A percentile compares a stretch with the other conserved stretches of the same genome.
These are phyloP conservation scores for Vannuccia rotundouncinata DNA, from an alignment of 2,888 invertebrate species.

Conservation along the genomic window DNA sequence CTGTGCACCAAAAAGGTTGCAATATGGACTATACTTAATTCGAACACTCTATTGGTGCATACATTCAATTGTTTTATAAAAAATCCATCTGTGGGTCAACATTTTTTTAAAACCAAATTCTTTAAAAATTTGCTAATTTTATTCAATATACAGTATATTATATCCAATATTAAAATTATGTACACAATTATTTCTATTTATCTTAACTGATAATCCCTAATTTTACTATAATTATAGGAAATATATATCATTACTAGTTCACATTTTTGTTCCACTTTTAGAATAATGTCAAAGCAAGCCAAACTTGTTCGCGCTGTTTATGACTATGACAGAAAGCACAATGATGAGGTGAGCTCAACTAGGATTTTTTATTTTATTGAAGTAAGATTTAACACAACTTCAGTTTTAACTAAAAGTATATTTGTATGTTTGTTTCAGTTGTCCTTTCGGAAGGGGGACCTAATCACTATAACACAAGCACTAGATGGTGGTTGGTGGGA, in stretches of 20 bases:
- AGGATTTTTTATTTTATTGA: background rate
- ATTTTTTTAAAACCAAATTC: too few species aligned
- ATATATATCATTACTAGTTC: background rate
- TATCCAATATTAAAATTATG: too few species aligned
- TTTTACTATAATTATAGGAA: background rate
- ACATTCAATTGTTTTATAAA: too few species aligned
- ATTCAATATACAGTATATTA: too few species aligned
- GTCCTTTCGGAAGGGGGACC: slow-evolving; percentile 87
- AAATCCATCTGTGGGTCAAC: too few species aligned
- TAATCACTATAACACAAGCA: slow-evolving; percentile 88
- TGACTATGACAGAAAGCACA: slow-evolving; percentile 14
- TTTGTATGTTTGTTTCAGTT: slow-evolving; percentile 60
- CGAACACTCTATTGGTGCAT: too few species aligned
- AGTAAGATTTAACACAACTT: background rate
- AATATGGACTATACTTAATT: too few species aligned
- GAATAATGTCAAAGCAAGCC: background rate
- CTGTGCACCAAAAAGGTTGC: too few species aligned
- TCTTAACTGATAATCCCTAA: background rate
- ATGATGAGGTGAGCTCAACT: slow-evolving; percentile 25
- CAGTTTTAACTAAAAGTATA: background rate
- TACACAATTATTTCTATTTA: background rate
- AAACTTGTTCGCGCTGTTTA: background rate
- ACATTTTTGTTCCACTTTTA: background rate
- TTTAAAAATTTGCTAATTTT: too few species aligned
- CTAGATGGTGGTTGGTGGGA: slow-evolving; percentile 99